A percentile compares a stretch with the other conserved stretches of the same genome.
Conservation (phyloP, 2,888 invertebrate genomes). For the Caenorhabditis doughertyi region DNA sequence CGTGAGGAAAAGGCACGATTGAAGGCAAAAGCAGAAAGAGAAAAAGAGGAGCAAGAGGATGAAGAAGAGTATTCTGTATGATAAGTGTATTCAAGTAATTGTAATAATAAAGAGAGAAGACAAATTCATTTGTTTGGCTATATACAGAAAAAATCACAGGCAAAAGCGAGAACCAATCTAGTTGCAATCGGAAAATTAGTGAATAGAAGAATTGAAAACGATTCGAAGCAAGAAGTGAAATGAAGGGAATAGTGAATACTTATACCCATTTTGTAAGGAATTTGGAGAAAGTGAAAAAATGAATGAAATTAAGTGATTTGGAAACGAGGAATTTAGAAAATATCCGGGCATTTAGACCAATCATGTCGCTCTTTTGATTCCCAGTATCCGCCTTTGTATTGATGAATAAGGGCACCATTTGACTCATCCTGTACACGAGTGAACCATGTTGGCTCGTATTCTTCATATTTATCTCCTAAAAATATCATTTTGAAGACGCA, state of each 20-base stretch:
- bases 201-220: constrained; percentile 5
- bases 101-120: constrained; percentile 4
- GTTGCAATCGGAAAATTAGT: not conserved
- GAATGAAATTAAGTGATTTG: constrained; percentile 7
- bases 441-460: constrained; percentile 93
- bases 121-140: constrained; percentile 12
- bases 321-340: constrained; percentile 85
- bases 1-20: constrained; percentile 45
- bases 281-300: constrained; percentile 21
- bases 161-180: constrained; percentile 22
- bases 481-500: constrained; percentile 6
- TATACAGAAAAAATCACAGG: constrained; percentile 22
- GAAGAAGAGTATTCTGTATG: constrained; percentile 54
- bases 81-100: not conserved
- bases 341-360: constrained; percentile 94
- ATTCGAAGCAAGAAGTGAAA: constrained; percentile 13
- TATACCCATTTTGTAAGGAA: constrained; percentile 43
- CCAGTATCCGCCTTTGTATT: constrained; percentile 93
- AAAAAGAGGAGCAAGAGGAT: constrained; percentile 49
- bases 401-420: constrained; percentile 79
- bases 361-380: constrained; percentile 91
- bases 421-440: constrained; percentile 85
- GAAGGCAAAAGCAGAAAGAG: constrained; percentile 54
- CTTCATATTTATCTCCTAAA: constrained; percentile 86
- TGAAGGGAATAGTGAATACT: constrained; percentile 18